Percentiles rank a stretch among this genome's conserved stretches.
These are phyloP conservation scores for Aptenodytes forsteri DNA, from an alignment of 2,113 vertebrate species.

Conservation along the genomic window DNA sequence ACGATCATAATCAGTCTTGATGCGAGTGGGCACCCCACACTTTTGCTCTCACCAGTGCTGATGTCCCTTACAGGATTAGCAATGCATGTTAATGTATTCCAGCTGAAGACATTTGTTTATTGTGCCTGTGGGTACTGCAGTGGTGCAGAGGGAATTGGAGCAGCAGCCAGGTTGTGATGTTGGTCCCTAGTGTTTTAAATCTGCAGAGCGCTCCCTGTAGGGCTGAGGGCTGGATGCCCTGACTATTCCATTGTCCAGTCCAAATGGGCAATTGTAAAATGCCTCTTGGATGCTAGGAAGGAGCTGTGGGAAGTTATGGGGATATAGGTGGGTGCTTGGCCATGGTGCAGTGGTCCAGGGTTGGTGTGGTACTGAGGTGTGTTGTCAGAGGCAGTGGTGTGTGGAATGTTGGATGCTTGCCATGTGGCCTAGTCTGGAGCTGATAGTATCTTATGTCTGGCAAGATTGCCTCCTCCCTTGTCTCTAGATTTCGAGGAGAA, in stretches of 20 bases:
- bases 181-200: neutral
- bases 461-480: neutral
- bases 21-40: neutral
- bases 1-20: neutral
- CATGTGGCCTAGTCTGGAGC: neutral
- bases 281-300: neutral
- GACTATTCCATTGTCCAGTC: neutral
- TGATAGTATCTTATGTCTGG: neutral
- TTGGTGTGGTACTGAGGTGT: neutral
- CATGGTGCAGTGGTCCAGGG: neutral
- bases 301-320: neutral
- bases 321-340: neutral
- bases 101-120: neutral
- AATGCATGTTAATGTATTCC: neutral
- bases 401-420: neutral
- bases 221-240: neutral
- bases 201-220: neutral
- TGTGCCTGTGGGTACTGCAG: neutral
- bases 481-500: neutral
- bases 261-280: neutral
- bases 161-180: neutral
- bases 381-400: rapidly evolving
- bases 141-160: neutral
- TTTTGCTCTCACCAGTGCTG: neutral
- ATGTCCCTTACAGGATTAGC: neutral